Conservation (phyloP, 2,113 vertebrate genomes). For the Chaenogobius annularis region DNA sequence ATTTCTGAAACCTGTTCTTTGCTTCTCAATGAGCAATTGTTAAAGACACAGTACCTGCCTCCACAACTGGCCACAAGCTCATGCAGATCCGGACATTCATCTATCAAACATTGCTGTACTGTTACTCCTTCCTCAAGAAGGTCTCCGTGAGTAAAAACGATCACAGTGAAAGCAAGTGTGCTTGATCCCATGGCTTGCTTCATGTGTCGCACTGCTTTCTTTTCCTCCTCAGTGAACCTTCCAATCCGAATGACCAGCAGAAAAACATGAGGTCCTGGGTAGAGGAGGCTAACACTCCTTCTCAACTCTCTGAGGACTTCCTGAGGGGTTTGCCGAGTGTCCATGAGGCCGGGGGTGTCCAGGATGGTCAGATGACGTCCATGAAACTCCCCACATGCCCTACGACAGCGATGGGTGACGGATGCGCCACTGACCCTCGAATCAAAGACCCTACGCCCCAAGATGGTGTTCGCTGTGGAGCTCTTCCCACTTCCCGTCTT, state of each 20-base stretch:
- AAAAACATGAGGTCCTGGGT: slow-evolving; percentile 58
- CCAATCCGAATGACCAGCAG: slow-evolving; percentile 64
- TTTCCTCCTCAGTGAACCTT: slow-evolving; percentile 61
- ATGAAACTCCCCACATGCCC: slow-evolving; percentile 11
- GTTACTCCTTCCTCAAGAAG: slow-evolving; percentile 26
- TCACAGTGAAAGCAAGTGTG: slow-evolving; percentile 44
- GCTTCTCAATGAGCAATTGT: slow-evolving; percentile 45
- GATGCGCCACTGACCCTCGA: slow-evolving; percentile 6
- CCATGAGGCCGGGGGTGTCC: slow-evolving; percentile 56
- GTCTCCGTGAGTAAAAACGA: slow-evolving; percentile 57
- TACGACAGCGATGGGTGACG: slow-evolving; percentile 22
- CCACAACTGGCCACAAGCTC: slow-evolving; percentile 50
- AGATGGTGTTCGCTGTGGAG: slow-evolving; percentile 59
- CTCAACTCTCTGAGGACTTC: slow-evolving; percentile 45
- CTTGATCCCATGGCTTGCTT: slow-evolving; percentile 56
- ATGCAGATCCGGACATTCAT: slow-evolving; percentile 29
- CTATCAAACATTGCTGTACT: slow-evolving; percentile 35
- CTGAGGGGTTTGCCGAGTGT: slow-evolving; percentile 18
- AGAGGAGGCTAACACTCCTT: slow-evolving; percentile 49
- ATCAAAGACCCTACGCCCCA: slow-evolving; percentile 44
- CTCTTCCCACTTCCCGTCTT: slow-evolving; percentile 64
- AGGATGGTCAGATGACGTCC: slow-evolving; percentile 29
- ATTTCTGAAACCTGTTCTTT: slow-evolving; percentile 60
- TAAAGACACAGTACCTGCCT: slow-evolving; percentile 56
- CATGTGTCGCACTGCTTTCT: slow-evolving; percentile 34